Evolutionary conservation across 2,888 invertebrate species (phyloP).

Genomic region (Phoenoteleia sp.): DNA sequence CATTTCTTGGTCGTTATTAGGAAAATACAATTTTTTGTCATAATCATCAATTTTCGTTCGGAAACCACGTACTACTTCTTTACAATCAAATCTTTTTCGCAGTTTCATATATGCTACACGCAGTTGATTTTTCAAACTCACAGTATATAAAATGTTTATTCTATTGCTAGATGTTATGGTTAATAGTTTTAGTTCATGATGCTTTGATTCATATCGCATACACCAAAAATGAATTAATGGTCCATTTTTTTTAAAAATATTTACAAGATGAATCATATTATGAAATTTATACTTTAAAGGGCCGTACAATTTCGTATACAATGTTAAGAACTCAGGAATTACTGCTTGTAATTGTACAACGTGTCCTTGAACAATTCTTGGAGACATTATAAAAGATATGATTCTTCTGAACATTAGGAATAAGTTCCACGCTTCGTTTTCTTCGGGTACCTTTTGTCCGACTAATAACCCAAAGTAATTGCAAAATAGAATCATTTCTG

Average conservation of each 20-base stretch:
- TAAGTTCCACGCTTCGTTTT: constrained; percentile 13
- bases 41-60: constrained; percentile 6
- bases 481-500: constrained; percentile 38
- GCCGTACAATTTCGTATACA: constrained; percentile 1
- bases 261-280: constrained; percentile 15
- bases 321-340: not conserved
- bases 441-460: constrained; percentile 20
- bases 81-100: not conserved
- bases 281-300: constrained; percentile 29
- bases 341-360: constrained; percentile 19
- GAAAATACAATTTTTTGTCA: constrained; percentile 19
- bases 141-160: constrained; percentile 2
- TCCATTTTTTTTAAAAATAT: not conserved
- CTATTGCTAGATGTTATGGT: constrained; percentile 4
- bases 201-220: constrained; percentile 31
- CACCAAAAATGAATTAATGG: constrained; percentile 3
- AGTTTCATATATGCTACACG: constrained; percentile 18
- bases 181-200: constrained; percentile 1
- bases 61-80: not conserved
- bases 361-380: constrained; percentile 40
- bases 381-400: constrained; percentile 38
- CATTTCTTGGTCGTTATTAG: not conserved
- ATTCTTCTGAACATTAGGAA: constrained; percentile 39
- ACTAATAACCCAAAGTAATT: constrained; percentile 46
- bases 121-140: not conserved